Evolutionary conservation across 2,113 vertebrate genomes (phyloP).

Genomic region (Strix uralensis): DNA sequence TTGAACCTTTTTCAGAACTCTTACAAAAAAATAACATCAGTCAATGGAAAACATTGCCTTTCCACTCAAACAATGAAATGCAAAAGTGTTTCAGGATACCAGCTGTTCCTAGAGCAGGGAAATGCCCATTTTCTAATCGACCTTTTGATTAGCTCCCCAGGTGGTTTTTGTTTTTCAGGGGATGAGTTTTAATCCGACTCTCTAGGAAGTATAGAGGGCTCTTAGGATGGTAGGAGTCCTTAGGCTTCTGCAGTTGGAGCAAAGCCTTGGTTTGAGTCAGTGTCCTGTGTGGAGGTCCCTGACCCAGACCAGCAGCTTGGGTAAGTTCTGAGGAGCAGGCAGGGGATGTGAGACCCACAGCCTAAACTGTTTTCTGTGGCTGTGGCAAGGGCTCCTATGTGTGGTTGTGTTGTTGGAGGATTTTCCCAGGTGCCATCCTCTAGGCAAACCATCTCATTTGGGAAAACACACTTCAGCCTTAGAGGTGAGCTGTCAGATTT

Average conservation of each 20-base stretch:
- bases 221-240: not conserved
- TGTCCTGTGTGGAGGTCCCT: too few species aligned
- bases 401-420: not conserved
- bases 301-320: not conserved
- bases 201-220: not conserved
- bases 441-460: not conserved
- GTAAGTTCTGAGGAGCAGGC: not conserved
- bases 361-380: not conserved
- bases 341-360: not conserved
- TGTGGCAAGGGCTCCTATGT: fast-evolving
- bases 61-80: not conserved
- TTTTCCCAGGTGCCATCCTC: not conserved
- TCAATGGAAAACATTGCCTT: not conserved
- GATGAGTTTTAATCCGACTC: not conserved
- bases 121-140: not conserved
- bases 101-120: not conserved
- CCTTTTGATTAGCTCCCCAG: not conserved
- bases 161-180: not conserved
- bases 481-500: not conserved
- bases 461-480: not conserved
- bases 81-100: not conserved
- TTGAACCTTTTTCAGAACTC: not conserved
- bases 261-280: not conserved
- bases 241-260: not conserved
- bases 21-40: not conserved